Percentiles rank a stretch among this genome's conserved stretches.
Conservation (phyloP, 2,113 vertebrate genomes). For the Bungarus multicinctus region DNA sequence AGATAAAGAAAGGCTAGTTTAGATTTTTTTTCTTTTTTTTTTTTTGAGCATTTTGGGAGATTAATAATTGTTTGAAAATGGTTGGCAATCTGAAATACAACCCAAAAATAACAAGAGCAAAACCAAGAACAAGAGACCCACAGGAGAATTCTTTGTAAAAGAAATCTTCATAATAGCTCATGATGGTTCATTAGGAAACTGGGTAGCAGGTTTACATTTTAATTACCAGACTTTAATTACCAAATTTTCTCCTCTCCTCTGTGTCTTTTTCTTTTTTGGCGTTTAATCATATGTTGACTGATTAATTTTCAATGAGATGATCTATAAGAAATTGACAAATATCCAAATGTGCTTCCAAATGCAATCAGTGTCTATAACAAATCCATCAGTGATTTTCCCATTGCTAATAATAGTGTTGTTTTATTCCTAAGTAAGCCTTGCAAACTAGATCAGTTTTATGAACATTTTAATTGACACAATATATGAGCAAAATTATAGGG, state of each 20-base stretch:
- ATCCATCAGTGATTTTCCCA: background rate
- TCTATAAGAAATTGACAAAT: background rate
- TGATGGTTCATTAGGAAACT: background rate
- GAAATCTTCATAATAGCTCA: background rate
- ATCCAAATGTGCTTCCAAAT: background rate
- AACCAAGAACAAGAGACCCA: background rate
- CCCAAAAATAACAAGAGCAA: background rate
- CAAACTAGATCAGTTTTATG: background rate
- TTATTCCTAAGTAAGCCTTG: background rate
- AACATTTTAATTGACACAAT: slow-evolving; percentile 4
- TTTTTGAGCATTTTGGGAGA: background rate
- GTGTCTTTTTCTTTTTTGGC: background rate
- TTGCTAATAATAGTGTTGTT: background rate
- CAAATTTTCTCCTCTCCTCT: background rate
- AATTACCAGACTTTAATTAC: slow-evolving; percentile 5
- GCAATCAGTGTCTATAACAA: background rate
- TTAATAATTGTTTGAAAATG: background rate
- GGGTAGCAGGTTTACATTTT: background rate
- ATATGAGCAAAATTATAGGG: background rate
- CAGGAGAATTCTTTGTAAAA: background rate
- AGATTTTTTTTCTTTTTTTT: background rate
- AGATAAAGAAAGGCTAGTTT: background rate
- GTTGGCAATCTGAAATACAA: background rate
- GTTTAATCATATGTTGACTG: slow-evolving; percentile 5
- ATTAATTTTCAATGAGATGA: slow-evolving; percentile 9